Base-by-base conservation (phyloP, 2,113 vertebrate species). In the Colius striatus region DNA sequence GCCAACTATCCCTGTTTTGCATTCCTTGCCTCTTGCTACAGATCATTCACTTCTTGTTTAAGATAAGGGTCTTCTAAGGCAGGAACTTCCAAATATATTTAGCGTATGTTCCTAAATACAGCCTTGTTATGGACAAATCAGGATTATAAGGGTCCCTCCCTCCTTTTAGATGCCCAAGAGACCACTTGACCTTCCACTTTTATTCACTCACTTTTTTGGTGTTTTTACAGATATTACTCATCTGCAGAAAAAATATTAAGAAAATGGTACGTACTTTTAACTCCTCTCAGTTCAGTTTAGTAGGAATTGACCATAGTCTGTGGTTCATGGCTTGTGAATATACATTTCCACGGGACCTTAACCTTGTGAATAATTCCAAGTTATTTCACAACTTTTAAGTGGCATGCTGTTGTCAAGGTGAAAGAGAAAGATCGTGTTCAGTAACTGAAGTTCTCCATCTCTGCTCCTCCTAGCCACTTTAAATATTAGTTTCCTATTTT, bases 21-120 rank as follows among this genome's bases (percentile, higher is more conserved):
- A 75, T 1, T 92, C 80, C 87, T 83, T 79, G 25, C 12, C 41
- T 80, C 79, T 93, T 94, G 86, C 80, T 90, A 72, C 68, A 53
- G 86, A 91, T 92, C 76, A 89, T 95, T 48, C 67, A 53, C n/a
- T 93, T 23, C 55, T 74, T 81, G 20, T 77, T 94, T 71, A 81
- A 82, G 79, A 67, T 63, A 12, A 63, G 14, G 9, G 27, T 66
- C 62, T 90, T 84, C 67, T 77, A 48, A 77, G 80, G 20, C 51
- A 63, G 16, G 5, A 26, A 66, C 26, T 86, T 90, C 27, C 1
- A 9, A 51, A 26, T 63, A 57, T 43, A 13, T 23, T 77, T 62
- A 66, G 13, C 20, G 8, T 29, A 5, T 86, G 16, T 84, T 90
- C 26, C 9, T 74, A 74, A 83, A 67, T 38, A 54, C 25, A 55